A percentile compares a stretch with the other conserved stretches of the same genome.
phyloP scores from a whole-genome alignment of 2,888 invertebrate genomes.

The Oasisia sp. region DNA sequence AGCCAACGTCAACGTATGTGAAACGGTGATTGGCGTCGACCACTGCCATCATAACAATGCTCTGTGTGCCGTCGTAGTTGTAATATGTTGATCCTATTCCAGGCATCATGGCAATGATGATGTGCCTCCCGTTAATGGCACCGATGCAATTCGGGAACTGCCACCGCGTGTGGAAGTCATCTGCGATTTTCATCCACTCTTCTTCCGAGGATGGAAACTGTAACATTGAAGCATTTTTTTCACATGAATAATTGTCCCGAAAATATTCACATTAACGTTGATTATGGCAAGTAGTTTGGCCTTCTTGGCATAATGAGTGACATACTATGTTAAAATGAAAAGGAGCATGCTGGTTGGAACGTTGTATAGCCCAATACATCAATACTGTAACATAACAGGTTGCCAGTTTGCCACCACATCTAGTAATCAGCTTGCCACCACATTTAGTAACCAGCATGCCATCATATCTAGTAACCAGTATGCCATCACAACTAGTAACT shows the following conservation, averaged over 20 bases:
- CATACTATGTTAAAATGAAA: neutral
- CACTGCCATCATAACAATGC: constrained; percentile 33
- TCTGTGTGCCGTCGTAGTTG: constrained; percentile 32
- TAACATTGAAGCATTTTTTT: neutral
- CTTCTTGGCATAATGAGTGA: neutral
- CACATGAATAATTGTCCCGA: too few species aligned
- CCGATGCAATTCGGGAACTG: constrained; percentile 34
- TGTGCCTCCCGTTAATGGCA: constrained; percentile 34
- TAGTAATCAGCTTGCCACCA: too few species aligned
- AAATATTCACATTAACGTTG: neutral
- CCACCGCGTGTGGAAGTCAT: constrained; percentile 31
- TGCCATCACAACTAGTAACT: too few species aligned
- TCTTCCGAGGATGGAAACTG: neutral
- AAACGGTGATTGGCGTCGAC: constrained; percentile 32
- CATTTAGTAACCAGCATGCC: too few species aligned
- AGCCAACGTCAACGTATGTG: constrained; percentile 38
- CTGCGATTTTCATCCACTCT: constrained; percentile 31
- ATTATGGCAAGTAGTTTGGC: neutral
- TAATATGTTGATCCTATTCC: constrained; percentile 24
- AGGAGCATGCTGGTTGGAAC: neutral
- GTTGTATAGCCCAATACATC: too few species aligned
- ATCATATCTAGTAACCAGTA: too few species aligned
- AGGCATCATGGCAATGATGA: constrained; percentile 20
- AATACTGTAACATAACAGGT: too few species aligned
- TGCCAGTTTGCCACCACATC: too few species aligned